Percentiles rank a stretch among this genome's conserved stretches.
phyloP scores from a whole-genome alignment of 2,888 invertebrate genomes.

The Drosophila yooni region DNA sequence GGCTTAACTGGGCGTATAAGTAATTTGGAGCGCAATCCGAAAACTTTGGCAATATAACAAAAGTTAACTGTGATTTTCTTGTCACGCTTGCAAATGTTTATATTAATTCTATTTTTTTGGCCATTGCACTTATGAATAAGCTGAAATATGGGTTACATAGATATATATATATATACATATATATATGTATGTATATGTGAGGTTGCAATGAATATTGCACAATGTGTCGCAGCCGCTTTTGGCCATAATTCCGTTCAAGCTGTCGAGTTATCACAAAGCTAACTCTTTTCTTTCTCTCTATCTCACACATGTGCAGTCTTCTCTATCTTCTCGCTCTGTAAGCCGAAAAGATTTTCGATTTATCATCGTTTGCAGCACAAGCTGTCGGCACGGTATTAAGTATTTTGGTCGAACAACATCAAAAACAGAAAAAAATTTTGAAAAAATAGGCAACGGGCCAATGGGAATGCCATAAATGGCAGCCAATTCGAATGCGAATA shows the following conservation, averaged over 20 bases:
- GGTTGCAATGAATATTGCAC: constrained; percentile 35
- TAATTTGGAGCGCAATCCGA: constrained; percentile 70
- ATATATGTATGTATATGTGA: constrained; percentile 29
- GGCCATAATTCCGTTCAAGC: constrained; percentile 47
- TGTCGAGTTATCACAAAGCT: constrained; percentile 44
- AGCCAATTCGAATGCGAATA: constrained; percentile 50
- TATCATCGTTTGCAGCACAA: constrained; percentile 76
- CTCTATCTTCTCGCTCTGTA: constrained; percentile 38
- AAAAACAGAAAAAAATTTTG: constrained; percentile 6
- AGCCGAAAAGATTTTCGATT: constrained; percentile 78
- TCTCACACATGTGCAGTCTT: neutral
- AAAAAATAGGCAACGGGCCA: constrained; percentile 33
- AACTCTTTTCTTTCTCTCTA: neutral
- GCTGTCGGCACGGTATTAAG: constrained; percentile 76
- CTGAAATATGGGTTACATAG: neutral
- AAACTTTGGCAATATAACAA: constrained; percentile 79
- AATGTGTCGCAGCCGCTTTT: constrained; percentile 35
- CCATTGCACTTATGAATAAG: constrained; percentile 9
- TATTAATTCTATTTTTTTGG: constrained; percentile 35
- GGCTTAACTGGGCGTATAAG: constrained; percentile 59
- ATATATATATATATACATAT: constrained; percentile 2
- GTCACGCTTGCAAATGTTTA: constrained; percentile 60
- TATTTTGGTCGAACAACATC: constrained; percentile 53
- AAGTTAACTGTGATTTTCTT: constrained; percentile 78
- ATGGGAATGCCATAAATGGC: constrained; percentile 60